phyloP scores from a whole-genome alignment of 2,113 vertebrate species.

The Dipodomys ordii region DNA sequence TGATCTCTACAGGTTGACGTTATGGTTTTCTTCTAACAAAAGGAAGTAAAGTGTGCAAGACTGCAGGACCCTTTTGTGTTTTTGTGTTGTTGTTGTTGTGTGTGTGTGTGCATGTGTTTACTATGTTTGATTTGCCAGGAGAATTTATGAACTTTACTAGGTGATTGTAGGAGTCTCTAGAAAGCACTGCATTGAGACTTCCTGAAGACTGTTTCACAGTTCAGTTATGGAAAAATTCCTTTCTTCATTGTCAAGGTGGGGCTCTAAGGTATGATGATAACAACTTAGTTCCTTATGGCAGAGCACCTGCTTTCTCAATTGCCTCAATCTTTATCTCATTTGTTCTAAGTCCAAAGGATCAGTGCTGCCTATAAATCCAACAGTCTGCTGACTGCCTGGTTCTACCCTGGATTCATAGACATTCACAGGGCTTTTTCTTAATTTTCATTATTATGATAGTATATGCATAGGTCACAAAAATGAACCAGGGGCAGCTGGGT shows the following conservation, averaged over 20 bases:
- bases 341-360: conserved; percentile 69
- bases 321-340: conserved; percentile 27
- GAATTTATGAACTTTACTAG: conserved; percentile 24
- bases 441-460: not conserved
- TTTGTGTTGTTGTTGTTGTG: not conserved
- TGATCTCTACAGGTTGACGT: not conserved
- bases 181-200: conserved; percentile 25
- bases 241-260: not conserved
- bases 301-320: not conserved
- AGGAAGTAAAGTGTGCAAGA: not conserved
- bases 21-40: conserved; percentile 9
- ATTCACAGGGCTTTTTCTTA: not conserved
- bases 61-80: not conserved
- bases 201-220: not conserved
- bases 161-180: not conserved
- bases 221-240: not conserved
- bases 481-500: not conserved
- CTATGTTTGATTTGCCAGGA: conserved; percentile 20
- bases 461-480: not conserved
- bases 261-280: not conserved
- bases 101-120: too few species aligned
- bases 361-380: conserved; percentile 39
- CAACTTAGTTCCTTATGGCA: conserved; percentile 18
- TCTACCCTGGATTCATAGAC: not conserved
- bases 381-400: not conserved